phyloP scores from a whole-genome alignment of 2,113 vertebrate genomes.

The Tenrec ecaudatus region DNA sequence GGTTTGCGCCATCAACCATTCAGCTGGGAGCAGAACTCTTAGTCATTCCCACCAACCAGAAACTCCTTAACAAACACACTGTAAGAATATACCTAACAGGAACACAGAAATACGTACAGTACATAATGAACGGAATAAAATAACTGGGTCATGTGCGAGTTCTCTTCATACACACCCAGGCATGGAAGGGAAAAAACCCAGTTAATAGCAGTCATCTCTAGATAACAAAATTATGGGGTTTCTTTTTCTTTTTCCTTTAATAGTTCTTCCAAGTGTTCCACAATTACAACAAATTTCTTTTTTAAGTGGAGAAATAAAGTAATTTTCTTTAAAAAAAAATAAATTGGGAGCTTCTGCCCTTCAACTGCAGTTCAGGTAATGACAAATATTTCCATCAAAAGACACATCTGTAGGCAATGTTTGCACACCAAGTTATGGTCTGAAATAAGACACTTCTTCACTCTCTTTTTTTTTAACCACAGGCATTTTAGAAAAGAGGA shows the following conservation, averaged over 20 bases:
- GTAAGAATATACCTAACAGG: neutral
- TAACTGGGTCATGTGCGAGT: neutral
- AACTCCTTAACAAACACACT: neutral
- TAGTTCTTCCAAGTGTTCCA: constrained; percentile 49
- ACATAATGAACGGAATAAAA: neutral
- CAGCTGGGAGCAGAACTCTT: neutral
- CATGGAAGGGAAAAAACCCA: neutral
- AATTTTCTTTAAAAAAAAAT: constrained; percentile 39
- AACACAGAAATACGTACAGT: neutral
- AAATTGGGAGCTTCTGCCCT: neutral
- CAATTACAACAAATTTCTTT: constrained; percentile 38
- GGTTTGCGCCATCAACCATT: neutral
- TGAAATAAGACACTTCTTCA: constrained; percentile 21
- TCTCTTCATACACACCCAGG: neutral
- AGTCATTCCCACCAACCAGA: neutral
- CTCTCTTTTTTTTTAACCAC: constrained; percentile 42
- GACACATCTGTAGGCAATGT: neutral
- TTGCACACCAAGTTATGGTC: constrained; percentile 36
- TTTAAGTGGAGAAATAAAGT: constrained; percentile 51
- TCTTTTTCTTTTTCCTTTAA: constrained; percentile 3
- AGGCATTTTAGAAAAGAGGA: constrained; percentile 42
- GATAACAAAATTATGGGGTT: neutral
- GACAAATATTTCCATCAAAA: constrained; percentile 56
- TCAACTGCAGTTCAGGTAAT: constrained; percentile 33
- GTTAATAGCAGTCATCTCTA: neutral